Conservation (phyloP, 2,888 invertebrate species). For the Callinectes sapidus region DNA sequence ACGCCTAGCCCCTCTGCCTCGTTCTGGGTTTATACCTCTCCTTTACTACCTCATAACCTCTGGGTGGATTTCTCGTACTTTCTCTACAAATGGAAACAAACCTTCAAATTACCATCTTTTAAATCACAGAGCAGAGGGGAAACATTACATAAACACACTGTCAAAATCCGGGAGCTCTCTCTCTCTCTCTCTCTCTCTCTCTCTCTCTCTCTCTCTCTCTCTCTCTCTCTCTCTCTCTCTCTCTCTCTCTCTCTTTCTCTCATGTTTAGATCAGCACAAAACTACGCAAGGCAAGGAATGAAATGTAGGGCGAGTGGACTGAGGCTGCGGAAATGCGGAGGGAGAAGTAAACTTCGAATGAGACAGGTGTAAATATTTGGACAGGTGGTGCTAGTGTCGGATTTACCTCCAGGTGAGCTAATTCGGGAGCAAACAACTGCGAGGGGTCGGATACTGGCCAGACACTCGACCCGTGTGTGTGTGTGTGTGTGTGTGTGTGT, state of each 20-base stretch:
- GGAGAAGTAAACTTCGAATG: background rate
- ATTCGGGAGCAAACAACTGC: background rate
- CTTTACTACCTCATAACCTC: background rate
- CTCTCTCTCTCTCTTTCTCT: constrained; percentile 21
- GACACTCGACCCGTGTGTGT: constrained; percentile 8
- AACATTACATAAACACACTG: background rate
- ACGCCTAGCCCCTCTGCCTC: background rate
- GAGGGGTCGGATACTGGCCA: background rate
- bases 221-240: background rate
- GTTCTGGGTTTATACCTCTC: background rate
- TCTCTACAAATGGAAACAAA: background rate
- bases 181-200: constrained; percentile 1
- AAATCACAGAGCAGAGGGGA: background rate
- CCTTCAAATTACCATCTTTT: background rate
- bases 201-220: background rate
- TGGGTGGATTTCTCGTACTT: background rate
- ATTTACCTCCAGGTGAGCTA: constrained; percentile 21
- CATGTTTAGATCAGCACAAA: background rate
- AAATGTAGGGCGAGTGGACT: background rate
- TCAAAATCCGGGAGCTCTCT: background rate
- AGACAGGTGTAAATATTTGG: constrained; percentile 12
- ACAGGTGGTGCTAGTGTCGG: constrained; percentile 14
- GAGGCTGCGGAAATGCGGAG: background rate
- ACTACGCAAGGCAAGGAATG: background rate
- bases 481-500: constrained; percentile 14